Conservation (phyloP, 2,113 vertebrate species). For the Sarotherodon lohbergeri region DNA sequence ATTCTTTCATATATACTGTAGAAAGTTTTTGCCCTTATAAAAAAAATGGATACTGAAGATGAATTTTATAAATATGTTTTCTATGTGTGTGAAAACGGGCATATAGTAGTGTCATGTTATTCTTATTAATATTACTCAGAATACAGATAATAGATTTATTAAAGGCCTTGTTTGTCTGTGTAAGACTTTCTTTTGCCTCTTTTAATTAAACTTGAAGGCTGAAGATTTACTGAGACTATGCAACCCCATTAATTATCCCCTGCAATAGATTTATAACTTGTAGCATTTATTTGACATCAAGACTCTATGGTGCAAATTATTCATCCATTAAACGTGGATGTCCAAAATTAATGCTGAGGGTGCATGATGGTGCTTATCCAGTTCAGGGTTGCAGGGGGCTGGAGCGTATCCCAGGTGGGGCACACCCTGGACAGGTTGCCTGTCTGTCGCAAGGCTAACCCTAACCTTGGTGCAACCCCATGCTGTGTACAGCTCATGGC, state of each 20-base stretch:
- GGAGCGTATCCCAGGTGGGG: neutral
- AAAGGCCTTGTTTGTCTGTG: neutral
- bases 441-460: neutral
- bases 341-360: fast-evolving
- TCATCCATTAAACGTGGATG: neutral
- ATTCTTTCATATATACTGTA: neutral
- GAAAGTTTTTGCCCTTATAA: neutral
- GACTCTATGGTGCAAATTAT: neutral
- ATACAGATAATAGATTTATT: neutral
- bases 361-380: neutral
- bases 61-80: neutral
- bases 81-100: neutral
- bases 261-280: constrained; percentile 43
- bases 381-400: neutral
- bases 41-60: neutral
- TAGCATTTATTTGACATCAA: neutral
- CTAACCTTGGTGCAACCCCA: neutral
- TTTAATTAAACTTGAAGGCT: constrained; percentile 36
- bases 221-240: constrained; percentile 39
- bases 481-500: neutral
- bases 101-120: neutral
- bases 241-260: neutral
- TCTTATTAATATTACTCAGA: neutral
- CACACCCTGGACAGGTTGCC: neutral
- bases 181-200: neutral